These are phyloP conservation scores for Leptogaster cylindrica DNA, from an alignment of 2,888 invertebrate species.

Conservation along the genomic window DNA sequence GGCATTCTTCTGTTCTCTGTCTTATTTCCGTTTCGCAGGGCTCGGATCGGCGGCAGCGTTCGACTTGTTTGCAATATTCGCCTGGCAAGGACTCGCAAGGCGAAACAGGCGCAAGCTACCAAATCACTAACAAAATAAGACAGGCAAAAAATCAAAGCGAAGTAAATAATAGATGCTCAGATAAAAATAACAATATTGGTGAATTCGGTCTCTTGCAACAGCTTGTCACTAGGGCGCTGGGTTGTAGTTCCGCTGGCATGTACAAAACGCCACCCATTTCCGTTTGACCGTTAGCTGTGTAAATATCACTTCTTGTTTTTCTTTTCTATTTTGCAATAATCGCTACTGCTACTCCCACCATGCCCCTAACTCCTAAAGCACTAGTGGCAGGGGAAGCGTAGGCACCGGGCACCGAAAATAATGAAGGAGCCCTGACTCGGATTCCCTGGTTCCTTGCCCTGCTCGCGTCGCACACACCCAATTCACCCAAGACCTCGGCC, in stretches of 20 bases:
- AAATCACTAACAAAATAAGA: conserved; percentile 10
- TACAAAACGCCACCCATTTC: not conserved
- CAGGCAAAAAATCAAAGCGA: conserved; percentile 11
- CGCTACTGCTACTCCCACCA: not conserved
- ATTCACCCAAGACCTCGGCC: too few species aligned
- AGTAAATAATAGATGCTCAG: not conserved
- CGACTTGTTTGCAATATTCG: not conserved
- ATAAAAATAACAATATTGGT: not conserved
- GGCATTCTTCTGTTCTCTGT: not conserved
- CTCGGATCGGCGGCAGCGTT: not conserved
- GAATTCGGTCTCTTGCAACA: too few species aligned
- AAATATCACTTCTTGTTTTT: not conserved
- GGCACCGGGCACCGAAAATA: too few species aligned
- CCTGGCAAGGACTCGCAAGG: not conserved
- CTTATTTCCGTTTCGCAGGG: not conserved
- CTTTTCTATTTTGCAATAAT: not conserved
- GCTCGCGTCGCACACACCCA: not conserved
- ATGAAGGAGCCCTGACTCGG: not conserved
- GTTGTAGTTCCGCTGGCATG: too few species aligned
- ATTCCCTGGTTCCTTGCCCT: not conserved
- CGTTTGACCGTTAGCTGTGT: not conserved
- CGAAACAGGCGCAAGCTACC: not conserved
- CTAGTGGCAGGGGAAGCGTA: too few species aligned
- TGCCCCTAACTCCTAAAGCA: too few species aligned
- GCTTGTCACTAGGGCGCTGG: too few species aligned